Base-by-base conservation (phyloP, 2,113 vertebrate species). In the Prunella himalayana region DNA sequence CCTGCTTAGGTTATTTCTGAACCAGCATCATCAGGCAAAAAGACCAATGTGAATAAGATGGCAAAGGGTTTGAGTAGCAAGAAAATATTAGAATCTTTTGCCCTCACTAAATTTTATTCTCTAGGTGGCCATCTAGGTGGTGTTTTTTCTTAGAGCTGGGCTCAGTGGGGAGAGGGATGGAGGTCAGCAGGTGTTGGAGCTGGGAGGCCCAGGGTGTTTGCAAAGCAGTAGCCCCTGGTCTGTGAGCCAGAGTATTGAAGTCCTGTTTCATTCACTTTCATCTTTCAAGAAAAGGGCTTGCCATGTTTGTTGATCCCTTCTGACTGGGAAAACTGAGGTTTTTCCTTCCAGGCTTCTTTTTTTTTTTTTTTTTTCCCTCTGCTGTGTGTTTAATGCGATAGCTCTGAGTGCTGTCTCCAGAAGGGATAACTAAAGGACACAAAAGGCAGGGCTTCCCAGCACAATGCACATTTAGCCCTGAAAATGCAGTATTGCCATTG, bases 151-250 rank as follows among this genome's bases (percentile, higher is more conserved):
- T 56, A 9, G 41, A 53, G 17, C 14, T 90, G 24, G n/a, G 8
- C 25, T 75, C 23, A 21, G 13, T 27, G 49, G 20, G 24, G 15
- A 53, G 45, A 31, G 28, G 7, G 39, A 24, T 30, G 0, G 1
- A 72, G 50, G 41, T 68, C n/a, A 33, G 33, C 17, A 4, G 4
- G 6, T 12, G 17, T 3, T 6, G 1, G 53, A 61, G 33, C 0
- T 76, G 35, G 10, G n/a, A 21, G 2, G 1, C 6, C 27, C 44
- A 59, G 31, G 8, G 18, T 44, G 3, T 10, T 16, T 25, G 53
- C 22, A 59, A 25, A 75, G 50, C 51, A 28, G 21, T 7, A 35
- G 27, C 42, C 69, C 76, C 59, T 42, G 41, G 8, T 45, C 51
- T 35, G 23, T 39, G 20, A 78, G 21, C 30, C 47, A 24, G 30